Percentiles rank a stretch among this genome's conserved stretches.
Evolutionary conservation across 2,797 vertebrate genomes (phyloP).

Genomic region (Etheostoma perlongum): DNA sequence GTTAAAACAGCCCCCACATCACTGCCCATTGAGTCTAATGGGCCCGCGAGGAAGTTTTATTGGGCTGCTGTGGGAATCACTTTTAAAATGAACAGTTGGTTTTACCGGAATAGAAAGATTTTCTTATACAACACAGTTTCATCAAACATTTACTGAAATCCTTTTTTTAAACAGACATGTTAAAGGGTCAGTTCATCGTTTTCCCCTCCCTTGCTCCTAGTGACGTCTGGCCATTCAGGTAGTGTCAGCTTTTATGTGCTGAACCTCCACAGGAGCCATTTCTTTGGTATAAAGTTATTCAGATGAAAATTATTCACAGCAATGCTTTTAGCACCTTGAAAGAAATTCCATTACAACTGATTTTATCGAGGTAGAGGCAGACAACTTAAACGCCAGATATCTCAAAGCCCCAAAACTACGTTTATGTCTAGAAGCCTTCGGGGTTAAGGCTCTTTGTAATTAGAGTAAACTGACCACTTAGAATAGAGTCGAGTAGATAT

Average conservation of each 20-base stretch:
- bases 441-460: too few species aligned
- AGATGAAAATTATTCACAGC: not conserved
- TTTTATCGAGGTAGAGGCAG: too few species aligned
- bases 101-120: constrained; percentile 38
- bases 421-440: too few species aligned
- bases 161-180: not conserved
- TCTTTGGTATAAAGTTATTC: not conserved
- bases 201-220: not conserved
- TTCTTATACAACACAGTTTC: not conserved
- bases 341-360: too few species aligned
- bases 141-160: constrained; percentile 15
- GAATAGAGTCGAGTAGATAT: too few species aligned
- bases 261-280: not conserved
- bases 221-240: not conserved
- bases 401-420: too few species aligned
- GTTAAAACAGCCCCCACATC: constrained; percentile 42
- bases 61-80: constrained; percentile 50
- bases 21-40: constrained; percentile 34
- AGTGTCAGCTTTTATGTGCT: constrained; percentile 3
- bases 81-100: constrained; percentile 20
- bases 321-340: too few species aligned
- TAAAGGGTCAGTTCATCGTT: not conserved
- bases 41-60: constrained; percentile 55
- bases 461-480: too few species aligned
- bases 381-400: too few species aligned